Evolutionary conservation across 2,888 invertebrate species (phyloP).

Genomic region (Dryobotodes eremita): DNA sequence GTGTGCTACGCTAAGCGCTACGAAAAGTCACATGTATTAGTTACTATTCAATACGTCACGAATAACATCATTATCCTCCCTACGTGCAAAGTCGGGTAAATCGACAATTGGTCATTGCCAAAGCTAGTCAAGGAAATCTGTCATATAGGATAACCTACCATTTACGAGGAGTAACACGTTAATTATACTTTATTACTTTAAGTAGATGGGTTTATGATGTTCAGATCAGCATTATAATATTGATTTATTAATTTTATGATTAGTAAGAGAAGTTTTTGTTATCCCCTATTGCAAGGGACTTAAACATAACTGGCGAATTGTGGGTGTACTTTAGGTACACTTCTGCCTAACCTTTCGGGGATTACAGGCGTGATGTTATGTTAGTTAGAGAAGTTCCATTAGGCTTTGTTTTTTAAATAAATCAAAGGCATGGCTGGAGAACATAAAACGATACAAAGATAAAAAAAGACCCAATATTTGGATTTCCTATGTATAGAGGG

Average conservation of each 20-base stretch:
- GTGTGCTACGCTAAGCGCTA: neutral
- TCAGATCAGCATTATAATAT: neutral
- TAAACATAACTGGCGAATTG: no score
- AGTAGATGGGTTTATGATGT: neutral
- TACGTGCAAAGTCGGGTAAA: constrained; percentile 60
- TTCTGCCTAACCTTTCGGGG: no score
- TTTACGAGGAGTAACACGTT: constrained; percentile 10
- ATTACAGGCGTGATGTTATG: no score
- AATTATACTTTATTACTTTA: constrained; percentile 10
- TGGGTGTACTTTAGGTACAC: no score
- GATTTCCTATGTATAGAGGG: neutral
- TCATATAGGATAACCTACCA: constrained; percentile 30
- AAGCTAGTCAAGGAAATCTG: constrained; percentile 56
- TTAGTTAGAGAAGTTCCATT: rapidly evolving
- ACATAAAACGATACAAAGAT: neutral
- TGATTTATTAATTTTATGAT: neutral
- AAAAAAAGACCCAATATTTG: neutral
- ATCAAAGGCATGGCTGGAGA: neutral
- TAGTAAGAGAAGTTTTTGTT: no score
- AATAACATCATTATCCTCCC: constrained; percentile 50
- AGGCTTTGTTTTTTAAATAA: neutral
- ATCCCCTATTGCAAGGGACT: no score
- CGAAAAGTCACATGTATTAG: constrained; percentile 34
- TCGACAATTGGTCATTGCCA: constrained; percentile 60
- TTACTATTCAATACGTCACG: constrained; percentile 26